Conservation (phyloP, 1,140 invertebrate species). For the Choristoneura fumiferana region DNA sequence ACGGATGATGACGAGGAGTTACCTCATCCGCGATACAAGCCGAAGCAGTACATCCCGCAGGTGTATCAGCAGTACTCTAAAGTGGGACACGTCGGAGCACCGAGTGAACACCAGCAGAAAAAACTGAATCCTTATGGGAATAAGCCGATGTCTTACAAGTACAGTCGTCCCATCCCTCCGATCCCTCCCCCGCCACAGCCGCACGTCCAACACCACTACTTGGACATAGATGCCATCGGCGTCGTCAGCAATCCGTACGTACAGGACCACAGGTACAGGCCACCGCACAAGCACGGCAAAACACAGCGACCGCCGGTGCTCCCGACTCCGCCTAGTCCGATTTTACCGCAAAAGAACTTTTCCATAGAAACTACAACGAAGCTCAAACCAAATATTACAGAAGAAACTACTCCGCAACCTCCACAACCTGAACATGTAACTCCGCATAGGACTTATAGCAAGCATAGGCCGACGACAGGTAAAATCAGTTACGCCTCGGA, state of each 20-base stretch:
- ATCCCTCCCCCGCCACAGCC: conserved; percentile 33
- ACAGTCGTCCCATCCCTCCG: conserved; percentile 34
- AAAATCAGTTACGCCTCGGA: conserved; percentile 59
- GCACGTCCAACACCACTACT: conserved; percentile 29
- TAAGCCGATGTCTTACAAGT: conserved; percentile 43
- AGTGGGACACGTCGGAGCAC: conserved; percentile 22
- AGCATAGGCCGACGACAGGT: conserved; percentile 39
- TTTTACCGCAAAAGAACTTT: conserved; percentile 9
- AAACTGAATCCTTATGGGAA: conserved; percentile 47
- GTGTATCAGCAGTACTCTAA: conserved; percentile 44
- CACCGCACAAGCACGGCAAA: neutral
- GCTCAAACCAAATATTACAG: conserved; percentile 30
- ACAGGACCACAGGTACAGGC: conserved; percentile 2
- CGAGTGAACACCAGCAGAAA: conserved; percentile 30
- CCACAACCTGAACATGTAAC: conserved; percentile 36
- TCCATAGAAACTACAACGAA: conserved; percentile 6
- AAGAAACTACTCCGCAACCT: conserved; percentile 31
- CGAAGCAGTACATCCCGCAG: conserved; percentile 37
- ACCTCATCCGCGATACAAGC: conserved; percentile 41
- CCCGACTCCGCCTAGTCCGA: neutral
- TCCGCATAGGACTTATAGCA: conserved; percentile 43
- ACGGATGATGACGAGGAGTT: conserved; percentile 44
- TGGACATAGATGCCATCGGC: conserved; percentile 24
- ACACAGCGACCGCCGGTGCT: neutral
- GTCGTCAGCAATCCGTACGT: conserved; percentile 31